phyloP scores from a whole-genome alignment of 2,113 vertebrate species.

The Colinus virginianus region DNA sequence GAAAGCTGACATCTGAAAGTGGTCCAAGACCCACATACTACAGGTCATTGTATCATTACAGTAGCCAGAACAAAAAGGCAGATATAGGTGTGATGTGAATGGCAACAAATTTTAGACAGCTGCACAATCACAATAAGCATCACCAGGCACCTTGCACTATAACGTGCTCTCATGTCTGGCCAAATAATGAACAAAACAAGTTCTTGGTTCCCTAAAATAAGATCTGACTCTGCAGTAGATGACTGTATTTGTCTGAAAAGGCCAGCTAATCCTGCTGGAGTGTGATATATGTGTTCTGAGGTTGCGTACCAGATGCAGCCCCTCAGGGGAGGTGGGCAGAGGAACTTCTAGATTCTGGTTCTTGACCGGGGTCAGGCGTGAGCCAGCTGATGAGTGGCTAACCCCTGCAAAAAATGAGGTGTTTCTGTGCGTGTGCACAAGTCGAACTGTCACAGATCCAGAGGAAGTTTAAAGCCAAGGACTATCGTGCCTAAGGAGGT shows the following conservation, averaged over 20 bases:
- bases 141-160: not conserved
- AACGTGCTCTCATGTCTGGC: not conserved
- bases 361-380: slow-evolving; percentile 30
- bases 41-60: not conserved
- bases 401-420: slow-evolving; percentile 59
- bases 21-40: not conserved
- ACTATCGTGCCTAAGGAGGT: accelerated
- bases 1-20: not conserved
- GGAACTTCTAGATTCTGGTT: slow-evolving; percentile 62
- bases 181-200: not conserved
- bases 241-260: not conserved
- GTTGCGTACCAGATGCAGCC: slow-evolving; percentile 63
- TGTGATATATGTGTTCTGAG: not conserved
- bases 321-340: slow-evolving; percentile 49
- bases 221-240: not conserved
- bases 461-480: not conserved
- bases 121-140: not conserved
- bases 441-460: not conserved
- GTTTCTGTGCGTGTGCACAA: slow-evolving; percentile 6
- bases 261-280: not conserved
- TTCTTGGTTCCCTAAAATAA: not conserved
- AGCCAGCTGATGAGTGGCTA: slow-evolving; percentile 56
- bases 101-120: not conserved
- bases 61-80: not conserved
- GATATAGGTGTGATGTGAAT: not conserved